Evolutionary conservation across 2,888 invertebrate species (phyloP), one percentile per base, ranked within the genome.

Genomic region (Sipunculus nudus): DNA sequence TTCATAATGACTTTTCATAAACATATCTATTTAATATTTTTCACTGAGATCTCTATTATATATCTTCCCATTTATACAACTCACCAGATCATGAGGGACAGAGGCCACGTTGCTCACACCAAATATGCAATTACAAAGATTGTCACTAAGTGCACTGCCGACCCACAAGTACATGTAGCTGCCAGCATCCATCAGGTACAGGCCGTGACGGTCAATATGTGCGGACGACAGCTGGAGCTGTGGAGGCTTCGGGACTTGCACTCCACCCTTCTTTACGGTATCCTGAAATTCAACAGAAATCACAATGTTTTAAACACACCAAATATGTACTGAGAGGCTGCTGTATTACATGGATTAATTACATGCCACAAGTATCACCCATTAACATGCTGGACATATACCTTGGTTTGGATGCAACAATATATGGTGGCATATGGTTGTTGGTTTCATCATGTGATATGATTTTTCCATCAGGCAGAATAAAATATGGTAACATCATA

Each of bases 131-230:
- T 89, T 89, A 72, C 94, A 88, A 82, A 92, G 92, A 53, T 88
- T 88, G 43, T 89, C 87, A 64, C 90, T 88, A 38, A 92, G 89
- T 69, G 88, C 91, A 66, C 92, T 89, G 46, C 96, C 92, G 40
- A 98, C 88, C 82, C 94, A 92, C 52, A 98, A 81, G 48, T 91
- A 88, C 85, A 97, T 89, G 61, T 87, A 87, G 56, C 91, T 89
- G 10, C 94, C 94, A 68, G 91, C 89, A 84, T 99, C 98, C 82
- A 99, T 85, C 2, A 99, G 86, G 83, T 96, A 99, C 10, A 92
- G 93, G 31, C 97, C 98, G 62, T 87, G 88, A 0, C 89, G 86
- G 78, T 90, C 91, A 53, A 94, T 81, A 65, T 87, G 85, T 66
- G 88, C 88, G 62, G 93, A 92, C 2, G 94, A 91, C 47, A 98